Percentiles rank a stretch among this genome's conserved stretches.
Conservation (phyloP, 2,888 invertebrate species). For the Meganola albula region DNA sequence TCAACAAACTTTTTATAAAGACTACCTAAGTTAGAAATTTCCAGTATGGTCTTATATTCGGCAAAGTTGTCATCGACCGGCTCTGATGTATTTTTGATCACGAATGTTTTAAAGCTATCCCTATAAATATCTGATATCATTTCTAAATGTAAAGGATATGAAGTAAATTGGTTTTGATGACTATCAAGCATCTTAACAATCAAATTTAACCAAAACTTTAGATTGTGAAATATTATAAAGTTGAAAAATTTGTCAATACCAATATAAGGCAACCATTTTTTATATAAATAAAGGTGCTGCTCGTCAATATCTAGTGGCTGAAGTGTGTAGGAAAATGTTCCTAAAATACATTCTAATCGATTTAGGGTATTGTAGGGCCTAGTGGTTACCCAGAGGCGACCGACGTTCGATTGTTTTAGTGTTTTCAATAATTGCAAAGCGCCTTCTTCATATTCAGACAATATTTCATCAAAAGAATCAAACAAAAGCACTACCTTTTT, state of each 20-base stretch:
- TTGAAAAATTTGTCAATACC: not conserved
- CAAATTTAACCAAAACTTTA: not conserved
- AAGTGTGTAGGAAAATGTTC: conserved; percentile 22
- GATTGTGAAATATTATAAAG: no score
- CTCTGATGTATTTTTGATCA: not conserved
- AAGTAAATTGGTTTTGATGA: conserved; percentile 10
- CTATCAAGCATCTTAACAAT: not conserved
- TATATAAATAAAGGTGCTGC: conserved; percentile 14
- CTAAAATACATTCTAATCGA: conserved; percentile 20
- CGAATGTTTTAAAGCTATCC: conserved; percentile 5
- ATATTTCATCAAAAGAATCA: conserved; percentile 31
- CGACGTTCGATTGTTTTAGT: conserved; percentile 13
- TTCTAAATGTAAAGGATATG: conserved; percentile 18
- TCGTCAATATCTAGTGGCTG: conserved; percentile 11
- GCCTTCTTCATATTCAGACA: conserved; percentile 19
- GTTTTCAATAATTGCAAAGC: conserved; percentile 15
- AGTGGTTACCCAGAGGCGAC: conserved; percentile 24
- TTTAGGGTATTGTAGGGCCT: conserved; percentile 18
- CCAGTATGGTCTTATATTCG: no score
- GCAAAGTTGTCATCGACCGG: no score
- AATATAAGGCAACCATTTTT: conserved; percentile 11
- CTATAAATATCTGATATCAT: conserved; percentile 20
- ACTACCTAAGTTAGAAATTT: conserved; percentile 2
- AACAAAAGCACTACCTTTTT: conserved; percentile 15
- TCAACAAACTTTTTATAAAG: conserved; percentile 17